Base-by-base conservation (phyloP, 2,113 vertebrate species). In the Oxygymnocypris stewartii region DNA sequence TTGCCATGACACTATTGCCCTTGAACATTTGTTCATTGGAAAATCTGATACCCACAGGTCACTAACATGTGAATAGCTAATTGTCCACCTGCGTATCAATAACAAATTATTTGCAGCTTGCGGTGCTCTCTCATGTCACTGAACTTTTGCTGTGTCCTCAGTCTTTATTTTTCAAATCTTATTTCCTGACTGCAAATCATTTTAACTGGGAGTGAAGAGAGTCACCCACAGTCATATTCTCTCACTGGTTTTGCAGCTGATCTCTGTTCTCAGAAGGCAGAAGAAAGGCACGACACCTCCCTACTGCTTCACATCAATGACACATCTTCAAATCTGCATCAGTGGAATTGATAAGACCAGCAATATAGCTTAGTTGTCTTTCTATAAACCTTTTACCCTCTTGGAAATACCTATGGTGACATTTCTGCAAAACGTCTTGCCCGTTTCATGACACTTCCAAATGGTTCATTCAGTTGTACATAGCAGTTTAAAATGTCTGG, bases 131-230 rank as follows among this genome's bases (percentile, higher is more conserved):
- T 16, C 0, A 6, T 23, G 35, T 47, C 12, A 42, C 20, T 16
- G 40, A 65, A 63, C n/a, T 16, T 40, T 44, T 6, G 49, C 18
- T 18, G 14, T 65, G 25, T 65, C 20, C 37, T 65, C 14, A 31
- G 3, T 44, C 7, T 63, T 63, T 82, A 16, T 63, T 28, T 65
- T 40, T 65, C 59, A 65, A 42, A 44, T 65, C 40, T 28, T 81
- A 42, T 81, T 81, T 37, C 8, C 6, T 81, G 59, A 81, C 57
- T 47, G 40, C 31, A 81, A 65, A 81, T 65, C 2, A 8, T 81
- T 79, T 79, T 11, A 65, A 23, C 4, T 78, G 35, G 1, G 18
- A 59, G 4, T 6, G n/a, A 69, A 16, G 61, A 82, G 4, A 82
- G 37, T 81, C 37, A 44, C 12, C 13, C 23, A 47, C 37, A 47